Conservation (phyloP, 2,888 invertebrate genomes). For the Amiota communis region DNA sequence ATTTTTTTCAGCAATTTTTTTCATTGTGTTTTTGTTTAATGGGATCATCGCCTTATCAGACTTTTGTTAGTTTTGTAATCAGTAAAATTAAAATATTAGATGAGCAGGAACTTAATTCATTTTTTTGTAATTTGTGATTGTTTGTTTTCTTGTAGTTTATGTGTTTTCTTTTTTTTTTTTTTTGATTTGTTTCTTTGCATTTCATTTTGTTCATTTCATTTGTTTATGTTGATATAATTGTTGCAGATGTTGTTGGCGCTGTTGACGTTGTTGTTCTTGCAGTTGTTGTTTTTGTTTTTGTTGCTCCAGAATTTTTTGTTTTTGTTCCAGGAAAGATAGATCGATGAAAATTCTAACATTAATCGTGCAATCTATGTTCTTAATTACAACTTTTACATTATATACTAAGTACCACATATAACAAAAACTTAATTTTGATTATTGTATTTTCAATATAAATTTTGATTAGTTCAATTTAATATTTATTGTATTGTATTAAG, state of each 20-base stretch:
- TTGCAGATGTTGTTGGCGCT: slow-evolving; percentile 69
- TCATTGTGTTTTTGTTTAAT: not conserved
- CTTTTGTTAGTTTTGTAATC: slow-evolving; percentile 3
- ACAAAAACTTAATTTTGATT: slow-evolving; percentile 22
- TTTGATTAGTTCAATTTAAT: slow-evolving; percentile 21
- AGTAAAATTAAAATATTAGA: not conserved
- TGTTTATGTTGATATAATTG: slow-evolving; percentile 72
- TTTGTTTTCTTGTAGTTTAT: slow-evolving; percentile 46
- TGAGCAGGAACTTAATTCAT: slow-evolving; percentile 8
- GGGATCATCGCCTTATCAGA: not conserved
- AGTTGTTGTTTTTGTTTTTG: slow-evolving; percentile 74
- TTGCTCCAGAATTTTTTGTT: slow-evolving; percentile 78
- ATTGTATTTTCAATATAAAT: slow-evolving; percentile 32
- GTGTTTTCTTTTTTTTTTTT: slow-evolving; percentile 35
- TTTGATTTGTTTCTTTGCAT: slow-evolving; percentile 40
- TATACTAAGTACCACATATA: slow-evolving; percentile 40
- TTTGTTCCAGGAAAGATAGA: slow-evolving; percentile 86
- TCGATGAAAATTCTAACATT: slow-evolving; percentile 85
- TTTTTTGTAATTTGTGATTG: slow-evolving; percentile 47
- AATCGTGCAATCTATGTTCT: slow-evolving; percentile 73
- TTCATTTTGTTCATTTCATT: slow-evolving; percentile 41
- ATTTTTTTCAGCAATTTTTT: not conserved
- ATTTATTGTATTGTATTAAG: no score
- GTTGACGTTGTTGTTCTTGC: slow-evolving; percentile 70
- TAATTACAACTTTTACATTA: slow-evolving; percentile 47